phyloP scores from a whole-genome alignment of 2,113 vertebrate species.

The Zapus hudsonius region DNA sequence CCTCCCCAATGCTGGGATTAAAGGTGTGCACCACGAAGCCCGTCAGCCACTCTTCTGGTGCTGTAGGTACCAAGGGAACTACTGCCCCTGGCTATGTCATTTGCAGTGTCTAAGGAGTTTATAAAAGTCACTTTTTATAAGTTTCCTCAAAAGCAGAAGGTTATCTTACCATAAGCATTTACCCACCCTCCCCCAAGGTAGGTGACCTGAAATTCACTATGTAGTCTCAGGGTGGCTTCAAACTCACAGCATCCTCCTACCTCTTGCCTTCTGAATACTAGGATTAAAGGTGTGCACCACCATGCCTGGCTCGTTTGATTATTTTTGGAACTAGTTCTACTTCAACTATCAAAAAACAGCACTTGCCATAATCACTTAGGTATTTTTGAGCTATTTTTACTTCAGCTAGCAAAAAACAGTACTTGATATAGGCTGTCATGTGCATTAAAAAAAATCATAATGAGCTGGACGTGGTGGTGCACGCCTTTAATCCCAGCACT shows the following conservation, averaged over 20 bases:
- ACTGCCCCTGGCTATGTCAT: background rate
- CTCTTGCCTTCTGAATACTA: too few relatives aligned
- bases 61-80: background rate
- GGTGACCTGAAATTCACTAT: too few relatives aligned
- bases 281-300: too few relatives aligned
- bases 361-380: conserved; percentile 31
- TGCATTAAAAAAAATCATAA: background rate
- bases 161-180: conserved; percentile 45
- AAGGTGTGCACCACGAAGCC: too few relatives aligned
- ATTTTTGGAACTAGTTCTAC: conserved; percentile 60
- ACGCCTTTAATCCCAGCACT: too few relatives aligned
- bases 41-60: background rate
- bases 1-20: too few relatives aligned
- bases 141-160: background rate
- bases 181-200: too few relatives aligned
- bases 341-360: background rate
- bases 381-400: conserved; percentile 63
- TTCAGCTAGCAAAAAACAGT: conserved; percentile 48
- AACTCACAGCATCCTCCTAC: too few relatives aligned
- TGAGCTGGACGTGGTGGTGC: too few relatives aligned
- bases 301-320: too few relatives aligned
- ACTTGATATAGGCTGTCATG: conserved; percentile 35
- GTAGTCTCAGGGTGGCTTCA: too few relatives aligned
- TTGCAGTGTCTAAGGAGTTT: background rate
- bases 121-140: background rate